Percentiles rank a stretch among this genome's conserved stretches.
These are phyloP conservation scores for Tyto alba DNA, from an alignment of 2,113 vertebrate genomes.

Conservation along the genomic window DNA sequence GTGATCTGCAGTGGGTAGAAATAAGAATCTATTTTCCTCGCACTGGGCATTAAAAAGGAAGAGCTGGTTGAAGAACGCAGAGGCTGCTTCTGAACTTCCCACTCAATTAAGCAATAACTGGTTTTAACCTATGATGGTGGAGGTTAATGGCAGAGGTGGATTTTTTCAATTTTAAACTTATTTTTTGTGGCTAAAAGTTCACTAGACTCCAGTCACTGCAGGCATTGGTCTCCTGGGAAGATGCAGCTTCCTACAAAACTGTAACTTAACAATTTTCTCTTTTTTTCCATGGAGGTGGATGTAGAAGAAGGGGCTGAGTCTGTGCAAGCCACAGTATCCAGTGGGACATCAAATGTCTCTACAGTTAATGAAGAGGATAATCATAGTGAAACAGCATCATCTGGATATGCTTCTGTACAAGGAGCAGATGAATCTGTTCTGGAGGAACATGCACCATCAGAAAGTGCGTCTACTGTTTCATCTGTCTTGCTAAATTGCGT, in stretches of 20 bases:
- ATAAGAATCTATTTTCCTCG: neutral
- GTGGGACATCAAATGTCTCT: constrained; percentile 30
- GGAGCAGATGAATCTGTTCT: constrained; percentile 71
- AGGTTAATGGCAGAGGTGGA: neutral
- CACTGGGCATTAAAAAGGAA: neutral
- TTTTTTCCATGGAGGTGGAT: constrained; percentile 58
- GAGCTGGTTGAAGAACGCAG: neutral
- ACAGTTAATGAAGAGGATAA: constrained; percentile 69
- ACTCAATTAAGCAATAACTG: neutral
- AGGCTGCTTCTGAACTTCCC: neutral
- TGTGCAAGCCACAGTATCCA: constrained; percentile 63
- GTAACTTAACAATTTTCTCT: neutral
- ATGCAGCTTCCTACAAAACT: neutral
- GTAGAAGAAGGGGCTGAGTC: constrained; percentile 59
- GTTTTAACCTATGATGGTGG: neutral
- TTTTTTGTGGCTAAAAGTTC: neutral
- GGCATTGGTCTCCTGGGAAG: neutral
- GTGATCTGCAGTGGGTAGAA: neutral
- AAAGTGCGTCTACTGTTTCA: constrained; percentile 52
- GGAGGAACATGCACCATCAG: constrained; percentile 57
- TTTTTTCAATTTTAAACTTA: neutral
- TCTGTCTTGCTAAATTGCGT: neutral
- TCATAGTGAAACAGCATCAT: constrained; percentile 79
- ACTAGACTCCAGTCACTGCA: neutral
- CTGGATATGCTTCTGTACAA: constrained; percentile 81